phyloP scores from a whole-genome alignment of 2,797 vertebrate genomes.

The Pyrocephalus nanus region DNA sequence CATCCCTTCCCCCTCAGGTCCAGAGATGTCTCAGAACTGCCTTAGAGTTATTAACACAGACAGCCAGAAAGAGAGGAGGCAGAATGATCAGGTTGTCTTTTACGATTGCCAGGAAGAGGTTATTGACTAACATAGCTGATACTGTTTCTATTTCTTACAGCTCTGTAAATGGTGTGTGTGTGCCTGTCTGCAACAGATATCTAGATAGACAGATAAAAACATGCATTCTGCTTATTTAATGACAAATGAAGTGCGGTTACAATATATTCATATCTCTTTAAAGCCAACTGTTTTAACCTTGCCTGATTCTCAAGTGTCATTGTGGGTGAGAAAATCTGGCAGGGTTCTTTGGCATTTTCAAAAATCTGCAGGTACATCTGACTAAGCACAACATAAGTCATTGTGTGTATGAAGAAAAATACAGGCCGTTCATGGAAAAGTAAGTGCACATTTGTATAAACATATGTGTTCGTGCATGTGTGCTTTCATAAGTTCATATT shows the following conservation, averaged over 20 bases:
- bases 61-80: not conserved
- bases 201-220: not conserved
- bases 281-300: not conserved
- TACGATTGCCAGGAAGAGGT: not conserved
- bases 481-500: not conserved
- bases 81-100: not conserved
- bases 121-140: not conserved
- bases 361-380: not conserved
- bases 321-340: not conserved
- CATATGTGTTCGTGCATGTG: rapidly evolving
- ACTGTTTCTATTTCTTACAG: not conserved
- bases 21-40: not conserved
- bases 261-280: not conserved
- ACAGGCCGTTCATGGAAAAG: not conserved
- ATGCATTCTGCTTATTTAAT: not conserved
- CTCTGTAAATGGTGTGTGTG: not conserved
- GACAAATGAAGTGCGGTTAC: not conserved
- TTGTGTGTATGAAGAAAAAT: rapidly evolving
- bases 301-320: not conserved
- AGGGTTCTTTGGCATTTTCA: not conserved
- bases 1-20: not conserved
- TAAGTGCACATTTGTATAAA: not conserved
- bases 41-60: not conserved
- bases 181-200: not conserved
- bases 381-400: not conserved